Evolutionary conservation across 2,888 invertebrate species (phyloP), one percentile per base, ranked within the genome.

Genomic region (Ophioninae sp.): DNA sequence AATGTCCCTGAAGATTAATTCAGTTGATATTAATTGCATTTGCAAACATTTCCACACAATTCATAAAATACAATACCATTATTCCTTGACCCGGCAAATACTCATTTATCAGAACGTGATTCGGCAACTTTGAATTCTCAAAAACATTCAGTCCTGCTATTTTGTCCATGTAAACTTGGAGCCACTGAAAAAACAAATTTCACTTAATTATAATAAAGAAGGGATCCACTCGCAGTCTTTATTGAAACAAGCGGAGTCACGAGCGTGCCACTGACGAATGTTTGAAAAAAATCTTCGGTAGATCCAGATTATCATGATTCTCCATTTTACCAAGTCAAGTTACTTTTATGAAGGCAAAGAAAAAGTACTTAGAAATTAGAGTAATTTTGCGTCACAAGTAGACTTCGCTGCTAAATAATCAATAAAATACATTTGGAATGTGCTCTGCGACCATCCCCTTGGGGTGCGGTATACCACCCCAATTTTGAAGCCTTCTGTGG

Each of bases 31-130:
- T 5, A 6, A 6, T 50, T 50, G 13, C 17, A 50, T 13, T 10
- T 50, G 5, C 50, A 50, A 50, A 6, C 17, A 50, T 50, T 50
- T 50, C 17, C 13, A 61, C 3, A 23, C 21, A 21, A 5, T 13
- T 61, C 3, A 17, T 17, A 61, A 23, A 23, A 50, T 50, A 50
- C 13, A 50, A 50, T 93, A 95, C 95, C 97, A 99, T 97, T 84
- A 99, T 99, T 17, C 99, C 99, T 93, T 99, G 98, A 0, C 98
- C 97, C 0, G 98, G 94, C 84, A 95, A 92, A 93, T 99, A 99
- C 93, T 99, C 99, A 94, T 99, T 99, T 0, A 99, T 96, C 56
- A 99, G 94, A 0, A 99, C 96, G 94, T 99, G 99, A 93, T 99
- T 99, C 0, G 99, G 97, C 82, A 85, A 84, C 70, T 94, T 94